Evolutionary conservation across 37 sponge, comb jelly and placozoan genomes (phyloP), one percentile per base, ranked within the genome.

Genomic region (Crambe crambe): DNA sequence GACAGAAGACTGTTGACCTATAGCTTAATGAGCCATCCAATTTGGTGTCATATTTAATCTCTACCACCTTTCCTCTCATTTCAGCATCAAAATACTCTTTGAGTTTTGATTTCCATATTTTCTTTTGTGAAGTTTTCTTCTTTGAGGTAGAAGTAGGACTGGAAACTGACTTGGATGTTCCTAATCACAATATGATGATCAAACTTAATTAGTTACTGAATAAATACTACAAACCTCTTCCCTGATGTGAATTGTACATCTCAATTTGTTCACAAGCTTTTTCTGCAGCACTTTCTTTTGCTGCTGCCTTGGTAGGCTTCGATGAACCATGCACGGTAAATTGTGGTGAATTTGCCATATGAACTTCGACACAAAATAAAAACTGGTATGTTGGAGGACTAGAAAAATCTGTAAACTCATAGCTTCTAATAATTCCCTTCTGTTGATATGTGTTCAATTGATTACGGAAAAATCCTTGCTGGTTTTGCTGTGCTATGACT

Each of bases 31-130:
- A 9, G 2, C 68, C 37, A 12, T 34, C 38, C 6, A 4, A 5
- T 37, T 68, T 34, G 2, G 21, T 5, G 9, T 68, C 15, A 37
- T 18, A 27, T 3, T 9, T 30, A 36, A 27, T 36, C 5, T 8
- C 12, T 68, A 37, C 18, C 2, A 3, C 23, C 57, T 30, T 8
- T 8, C 61, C 61, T 68, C 8, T 20, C 38, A 27, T 34, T 34
- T 68, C 4, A 2, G 21, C 27, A 68, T 68, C 68, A 37, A 27
- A 68, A 68, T 37, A 68, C 68, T 68, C 68, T 37, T 68, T 68
- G 8, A 68, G 38, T 34, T 68, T 68, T 32, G 68, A 68, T 37
- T 68, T 68, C 68, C 68, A 68, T 15, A 47, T 47, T 47, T 12
- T 47, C 12, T 47, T 47, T 15, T 6, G 6, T 47, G 51, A 47